phyloP scores from a whole-genome alignment of 2,113 vertebrate species.

The Scomber japonicus region DNA sequence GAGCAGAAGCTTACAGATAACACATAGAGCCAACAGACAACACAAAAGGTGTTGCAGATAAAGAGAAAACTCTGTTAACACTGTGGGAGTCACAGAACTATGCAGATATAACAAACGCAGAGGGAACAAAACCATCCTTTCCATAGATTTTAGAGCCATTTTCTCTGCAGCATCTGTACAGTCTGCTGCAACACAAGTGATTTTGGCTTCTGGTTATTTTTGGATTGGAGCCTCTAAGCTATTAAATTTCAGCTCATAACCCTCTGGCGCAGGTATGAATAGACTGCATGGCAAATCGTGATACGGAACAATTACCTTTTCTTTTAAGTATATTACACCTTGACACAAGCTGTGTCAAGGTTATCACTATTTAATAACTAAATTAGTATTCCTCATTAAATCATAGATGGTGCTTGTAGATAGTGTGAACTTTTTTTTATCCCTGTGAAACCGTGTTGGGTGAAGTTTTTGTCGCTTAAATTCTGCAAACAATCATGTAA shows the following conservation, averaged over 20 bases:
- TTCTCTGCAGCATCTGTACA: no score
- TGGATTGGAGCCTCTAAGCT: not conserved
- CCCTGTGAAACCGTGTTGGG: not conserved
- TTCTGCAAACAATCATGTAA: not conserved
- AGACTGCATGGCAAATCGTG: not conserved
- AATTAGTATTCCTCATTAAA: conserved; percentile 1
- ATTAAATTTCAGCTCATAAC: not conserved
- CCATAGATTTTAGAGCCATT: not conserved
- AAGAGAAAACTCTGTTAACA: not conserved
- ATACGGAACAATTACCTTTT: not conserved
- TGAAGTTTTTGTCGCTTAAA: not conserved
- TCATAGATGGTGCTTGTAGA: conserved; percentile 3
- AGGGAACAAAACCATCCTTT: not conserved
- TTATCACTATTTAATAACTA: not conserved
- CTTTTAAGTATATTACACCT: not conserved
- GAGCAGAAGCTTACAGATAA: not conserved
- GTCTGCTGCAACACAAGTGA: not conserved
- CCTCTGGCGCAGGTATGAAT: conserved; percentile 1
- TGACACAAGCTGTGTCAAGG: not conserved
- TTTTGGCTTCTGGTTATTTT: not conserved
- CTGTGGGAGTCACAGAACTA: not conserved
- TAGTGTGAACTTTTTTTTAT: not conserved
- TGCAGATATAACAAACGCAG: not conserved
- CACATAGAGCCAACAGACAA: not conserved
- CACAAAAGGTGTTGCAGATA: not conserved